Conservation (phyloP, 2,113 vertebrate species). For the Esox niger region DNA sequence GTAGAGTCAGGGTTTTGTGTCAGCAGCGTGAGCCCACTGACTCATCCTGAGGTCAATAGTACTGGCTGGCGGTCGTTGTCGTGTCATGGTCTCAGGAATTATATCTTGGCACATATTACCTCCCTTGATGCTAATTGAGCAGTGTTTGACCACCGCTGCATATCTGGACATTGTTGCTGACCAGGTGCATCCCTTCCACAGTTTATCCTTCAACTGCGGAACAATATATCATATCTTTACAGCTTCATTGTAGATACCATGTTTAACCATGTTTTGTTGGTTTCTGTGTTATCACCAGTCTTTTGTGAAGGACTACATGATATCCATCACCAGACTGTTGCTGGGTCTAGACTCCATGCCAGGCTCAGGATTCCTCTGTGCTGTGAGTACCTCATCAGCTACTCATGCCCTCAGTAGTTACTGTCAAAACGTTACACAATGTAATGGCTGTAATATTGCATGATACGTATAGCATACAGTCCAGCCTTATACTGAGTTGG, state of each 20-base stretch:
- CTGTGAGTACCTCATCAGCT: constrained; percentile 61
- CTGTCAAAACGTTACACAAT: too few species aligned
- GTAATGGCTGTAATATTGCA: not conserved
- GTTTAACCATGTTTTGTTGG: not conserved
- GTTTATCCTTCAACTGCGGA: not conserved
- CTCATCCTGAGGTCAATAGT: too few species aligned
- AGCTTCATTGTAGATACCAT: not conserved
- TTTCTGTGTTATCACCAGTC: constrained; percentile 58
- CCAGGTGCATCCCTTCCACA: not conserved
- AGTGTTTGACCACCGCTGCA: too few species aligned
- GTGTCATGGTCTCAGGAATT: too few species aligned
- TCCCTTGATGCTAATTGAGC: too few species aligned
- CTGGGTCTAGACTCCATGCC: constrained; percentile 81
- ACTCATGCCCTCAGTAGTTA: too few species aligned
- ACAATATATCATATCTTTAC: not conserved
- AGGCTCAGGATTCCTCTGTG: constrained; percentile 80
- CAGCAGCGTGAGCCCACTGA: too few species aligned
- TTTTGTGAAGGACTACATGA: constrained; percentile 85
- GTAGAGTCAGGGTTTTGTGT: too few species aligned
- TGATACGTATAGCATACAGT: not conserved
- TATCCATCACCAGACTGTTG: constrained; percentile 79
- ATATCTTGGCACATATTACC: too few species aligned
- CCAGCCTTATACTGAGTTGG: not conserved
- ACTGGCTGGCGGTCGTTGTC: too few species aligned
- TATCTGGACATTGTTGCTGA: too few species aligned